Percentiles rank a stretch among this genome's conserved stretches.
phyloP scores from a whole-genome alignment of 2,113 vertebrate species.

The Poecilia latipinna region DNA sequence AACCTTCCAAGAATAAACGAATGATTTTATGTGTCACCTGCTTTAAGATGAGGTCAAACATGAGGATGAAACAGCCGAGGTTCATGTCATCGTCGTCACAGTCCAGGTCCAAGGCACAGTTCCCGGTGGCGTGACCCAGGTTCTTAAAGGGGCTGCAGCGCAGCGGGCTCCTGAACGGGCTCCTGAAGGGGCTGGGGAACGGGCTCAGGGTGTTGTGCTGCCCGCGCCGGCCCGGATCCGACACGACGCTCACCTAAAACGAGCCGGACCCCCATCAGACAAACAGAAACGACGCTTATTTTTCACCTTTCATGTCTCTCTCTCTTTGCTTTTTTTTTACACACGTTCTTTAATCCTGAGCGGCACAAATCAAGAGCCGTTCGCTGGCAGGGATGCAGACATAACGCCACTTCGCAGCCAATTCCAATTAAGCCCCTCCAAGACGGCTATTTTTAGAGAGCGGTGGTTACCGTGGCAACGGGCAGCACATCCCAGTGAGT shows the following conservation, averaged over 20 bases:
- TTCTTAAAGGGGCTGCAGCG: conserved; percentile 94
- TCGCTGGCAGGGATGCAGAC: conserved; percentile 18
- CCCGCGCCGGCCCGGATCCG: conserved; percentile 92
- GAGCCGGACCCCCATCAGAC: not conserved
- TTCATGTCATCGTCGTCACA: conserved; percentile 99
- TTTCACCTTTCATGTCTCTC: not conserved
- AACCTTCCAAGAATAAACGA: not conserved
- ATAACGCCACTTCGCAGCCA: conserved; percentile 53
- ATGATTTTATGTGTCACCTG: conserved; percentile 82
- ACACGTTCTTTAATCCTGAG: not conserved
- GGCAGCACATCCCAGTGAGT: conserved; percentile 39
- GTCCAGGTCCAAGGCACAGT: conserved; percentile 92
- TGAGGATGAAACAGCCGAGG: conserved; percentile 98
- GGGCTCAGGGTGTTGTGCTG: conserved; percentile 93
- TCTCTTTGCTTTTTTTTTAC: too few relatives aligned
- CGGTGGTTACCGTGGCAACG: conserved; percentile 74
- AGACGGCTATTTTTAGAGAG: conserved; percentile 73
- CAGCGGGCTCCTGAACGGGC: conserved; percentile 92
- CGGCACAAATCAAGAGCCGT: not conserved
- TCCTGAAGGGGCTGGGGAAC: conserved; percentile 96
- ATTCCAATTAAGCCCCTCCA: conserved; percentile 69
- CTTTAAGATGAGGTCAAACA: conserved; percentile 98
- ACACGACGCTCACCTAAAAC: conserved; percentile 91
- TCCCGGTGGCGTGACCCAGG: conserved; percentile 87
- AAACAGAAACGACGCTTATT: conserved; percentile 9